Conservation (phyloP, 2,888 invertebrate species). For the Thera obeliscata region DNA sequence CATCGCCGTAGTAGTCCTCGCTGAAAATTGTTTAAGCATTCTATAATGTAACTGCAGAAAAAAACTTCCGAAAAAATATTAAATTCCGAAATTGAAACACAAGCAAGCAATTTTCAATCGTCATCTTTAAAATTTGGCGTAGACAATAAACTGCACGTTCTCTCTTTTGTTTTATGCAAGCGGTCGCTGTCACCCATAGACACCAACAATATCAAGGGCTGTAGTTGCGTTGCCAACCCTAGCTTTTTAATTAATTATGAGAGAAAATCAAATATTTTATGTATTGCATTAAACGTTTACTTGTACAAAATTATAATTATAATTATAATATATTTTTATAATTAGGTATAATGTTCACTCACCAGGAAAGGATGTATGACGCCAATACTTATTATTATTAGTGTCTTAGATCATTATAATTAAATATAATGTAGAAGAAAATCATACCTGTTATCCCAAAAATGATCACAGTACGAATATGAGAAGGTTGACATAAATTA, state of each 20-base stretch:
- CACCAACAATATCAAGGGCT: too few relatives aligned
- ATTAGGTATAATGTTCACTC: conserved; percentile 23
- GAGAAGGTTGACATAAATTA: conserved; percentile 5
- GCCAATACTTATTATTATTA: conserved; percentile 14
- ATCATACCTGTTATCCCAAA: conserved; percentile 39
- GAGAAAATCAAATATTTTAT: too few relatives aligned
- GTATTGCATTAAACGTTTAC: background rate
- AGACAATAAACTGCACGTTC: too few relatives aligned
- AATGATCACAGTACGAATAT: conserved; percentile 26
- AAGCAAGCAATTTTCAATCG: too few relatives aligned
- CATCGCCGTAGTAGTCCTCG: conserved; percentile 96
- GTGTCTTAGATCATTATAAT: conserved; percentile 2
- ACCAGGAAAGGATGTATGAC: conserved; percentile 26
- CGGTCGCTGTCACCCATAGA: too few relatives aligned
- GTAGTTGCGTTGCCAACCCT: too few relatives aligned
- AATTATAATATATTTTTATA: background rate
- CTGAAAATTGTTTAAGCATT: conserved; percentile 78
- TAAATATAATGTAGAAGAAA: conserved; percentile 28
- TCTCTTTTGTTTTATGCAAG: too few relatives aligned
- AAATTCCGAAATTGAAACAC: background rate
- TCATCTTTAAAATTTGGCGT: too few relatives aligned
- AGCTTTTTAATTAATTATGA: too few relatives aligned
- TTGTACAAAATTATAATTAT: background rate
- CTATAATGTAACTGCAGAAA: conserved; percentile 14
- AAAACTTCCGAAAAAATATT: background rate